Conservation (phyloP, 2,797 vertebrate species). For the Tangara arthus region DNA sequence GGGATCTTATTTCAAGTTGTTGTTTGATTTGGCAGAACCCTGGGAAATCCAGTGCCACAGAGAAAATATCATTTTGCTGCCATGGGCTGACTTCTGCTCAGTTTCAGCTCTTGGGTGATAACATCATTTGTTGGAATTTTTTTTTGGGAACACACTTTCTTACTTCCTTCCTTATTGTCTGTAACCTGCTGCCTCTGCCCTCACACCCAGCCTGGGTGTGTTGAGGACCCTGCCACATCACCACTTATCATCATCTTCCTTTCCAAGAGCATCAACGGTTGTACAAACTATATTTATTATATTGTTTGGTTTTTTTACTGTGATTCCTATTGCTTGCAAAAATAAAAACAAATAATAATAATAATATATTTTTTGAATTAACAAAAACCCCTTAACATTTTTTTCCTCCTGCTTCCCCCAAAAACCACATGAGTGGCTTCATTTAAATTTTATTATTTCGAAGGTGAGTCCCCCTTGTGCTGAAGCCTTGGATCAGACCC, state of each 20-base stretch:
- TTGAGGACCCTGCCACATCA: fast-evolving
- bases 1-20: neutral
- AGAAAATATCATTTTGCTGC: neutral
- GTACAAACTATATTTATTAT: neutral
- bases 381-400: neutral
- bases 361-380: neutral
- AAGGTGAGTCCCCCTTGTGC: neutral
- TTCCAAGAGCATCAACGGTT: neutral
- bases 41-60: neutral
- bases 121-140: neutral
- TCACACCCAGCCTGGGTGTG: fast-evolving
- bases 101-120: neutral
- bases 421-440: neutral
- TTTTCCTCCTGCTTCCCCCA: neutral
- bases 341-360: neutral
- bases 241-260: neutral
- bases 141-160: neutral
- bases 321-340: neutral
- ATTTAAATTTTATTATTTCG: neutral
- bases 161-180: neutral
- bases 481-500: neutral
- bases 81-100: neutral
- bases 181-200: neutral
- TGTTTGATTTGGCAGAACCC: neutral
- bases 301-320: fast-evolving